Conservation (phyloP, 2,888 invertebrate genomes). For the Apodemia hepburni region DNA sequence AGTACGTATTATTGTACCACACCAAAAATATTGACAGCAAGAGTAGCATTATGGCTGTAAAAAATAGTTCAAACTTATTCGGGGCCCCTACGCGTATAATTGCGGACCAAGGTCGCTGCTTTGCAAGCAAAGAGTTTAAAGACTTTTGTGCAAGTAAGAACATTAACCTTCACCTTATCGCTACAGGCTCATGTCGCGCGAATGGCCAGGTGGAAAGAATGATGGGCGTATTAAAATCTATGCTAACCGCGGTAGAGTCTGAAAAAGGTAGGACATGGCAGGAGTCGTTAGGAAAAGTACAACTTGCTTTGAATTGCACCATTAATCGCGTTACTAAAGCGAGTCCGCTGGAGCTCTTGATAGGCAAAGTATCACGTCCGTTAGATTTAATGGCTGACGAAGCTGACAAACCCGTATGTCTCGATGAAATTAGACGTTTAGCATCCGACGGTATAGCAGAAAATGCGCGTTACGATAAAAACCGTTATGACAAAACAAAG, state of each 20-base stretch:
- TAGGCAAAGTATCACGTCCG: not conserved
- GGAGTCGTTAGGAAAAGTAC: not conserved
- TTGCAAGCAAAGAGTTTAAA: not conserved
- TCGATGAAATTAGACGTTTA: too few species aligned
- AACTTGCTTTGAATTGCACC: constrained; percentile 8
- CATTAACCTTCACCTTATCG: not conserved
- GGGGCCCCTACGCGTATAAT: constrained; percentile 27
- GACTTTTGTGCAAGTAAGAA: not conserved
- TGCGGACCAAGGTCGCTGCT: constrained; percentile 28
- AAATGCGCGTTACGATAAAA: not conserved
- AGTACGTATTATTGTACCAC: constrained; percentile 15
- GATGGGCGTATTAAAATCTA: not conserved
- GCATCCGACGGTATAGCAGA: too few species aligned
- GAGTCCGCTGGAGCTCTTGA: constrained; percentile 1
- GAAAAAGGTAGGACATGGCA: not conserved
- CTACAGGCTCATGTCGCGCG: not conserved
- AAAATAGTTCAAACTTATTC: constrained; percentile 22
- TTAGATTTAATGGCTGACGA: not conserved
- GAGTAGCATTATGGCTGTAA: constrained; percentile 17
- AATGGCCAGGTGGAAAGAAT: not conserved
- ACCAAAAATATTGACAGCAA: too few species aligned
- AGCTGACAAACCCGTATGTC: not conserved
- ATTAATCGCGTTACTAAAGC: not conserved
- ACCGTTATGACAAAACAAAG: not conserved
- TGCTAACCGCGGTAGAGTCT: not conserved